Evolutionary conservation across 2,113 vertebrate species (phyloP).

Genomic region (Stercorarius parasiticus): DNA sequence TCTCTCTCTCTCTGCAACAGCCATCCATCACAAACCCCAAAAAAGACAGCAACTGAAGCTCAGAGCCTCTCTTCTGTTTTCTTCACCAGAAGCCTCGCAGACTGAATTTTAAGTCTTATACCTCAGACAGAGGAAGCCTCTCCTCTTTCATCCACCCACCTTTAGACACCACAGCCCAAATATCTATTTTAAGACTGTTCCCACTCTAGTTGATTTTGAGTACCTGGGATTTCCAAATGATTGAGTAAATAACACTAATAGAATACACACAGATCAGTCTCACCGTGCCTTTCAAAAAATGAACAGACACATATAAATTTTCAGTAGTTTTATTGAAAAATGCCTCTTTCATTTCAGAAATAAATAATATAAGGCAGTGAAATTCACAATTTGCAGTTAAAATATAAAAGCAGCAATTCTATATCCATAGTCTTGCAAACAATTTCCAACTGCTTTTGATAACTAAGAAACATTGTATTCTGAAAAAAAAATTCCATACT

Average conservation of each 20-base stretch:
- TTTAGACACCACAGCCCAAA: background rate
- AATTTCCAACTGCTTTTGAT: slow-evolving; percentile 91
- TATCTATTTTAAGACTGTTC: background rate
- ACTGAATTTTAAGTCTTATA: background rate
- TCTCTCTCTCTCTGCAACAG: background rate
- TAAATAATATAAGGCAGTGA: slow-evolving; percentile 99
- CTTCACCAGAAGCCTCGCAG: background rate
- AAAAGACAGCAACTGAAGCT: background rate
- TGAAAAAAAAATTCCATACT: slow-evolving; percentile 84
- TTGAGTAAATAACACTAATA: background rate
- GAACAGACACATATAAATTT: slow-evolving; percentile 73
- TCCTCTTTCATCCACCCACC: background rate
- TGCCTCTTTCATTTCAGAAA: slow-evolving; percentile 99
- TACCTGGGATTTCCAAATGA: background rate
- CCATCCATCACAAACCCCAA: background rate
- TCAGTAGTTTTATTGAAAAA: slow-evolving; percentile 99
- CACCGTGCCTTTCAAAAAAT: slow-evolving; percentile 24
- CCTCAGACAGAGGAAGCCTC: background rate
- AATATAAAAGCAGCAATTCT: slow-evolving; percentile 94
- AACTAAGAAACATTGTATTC: slow-evolving; percentile 91
- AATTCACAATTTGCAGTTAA: slow-evolving; percentile 99
- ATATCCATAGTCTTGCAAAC: slow-evolving; percentile 92
- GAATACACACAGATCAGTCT: background rate
- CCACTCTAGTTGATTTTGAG: background rate
- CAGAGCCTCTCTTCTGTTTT: background rate